Base-by-base conservation (phyloP, 2,888 invertebrate genomes). In the Morpho helenor region DNA sequence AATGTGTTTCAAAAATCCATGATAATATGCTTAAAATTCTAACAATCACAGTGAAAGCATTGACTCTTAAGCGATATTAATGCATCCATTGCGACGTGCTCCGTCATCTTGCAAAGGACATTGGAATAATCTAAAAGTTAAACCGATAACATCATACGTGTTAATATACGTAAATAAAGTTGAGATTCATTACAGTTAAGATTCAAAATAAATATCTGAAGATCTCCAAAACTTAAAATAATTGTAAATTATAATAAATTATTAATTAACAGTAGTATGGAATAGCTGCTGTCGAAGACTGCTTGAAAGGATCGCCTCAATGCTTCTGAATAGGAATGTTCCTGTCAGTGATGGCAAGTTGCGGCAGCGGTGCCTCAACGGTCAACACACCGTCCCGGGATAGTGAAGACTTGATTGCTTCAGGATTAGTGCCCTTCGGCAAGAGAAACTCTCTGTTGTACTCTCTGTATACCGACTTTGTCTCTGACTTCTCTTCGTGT, bases 371-470 rank as follows among this genome's bases (percentile, higher is more conserved):
- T 31, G 99, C 99, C 82, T 98, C 98, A 51, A 99, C 98, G 43
- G 98, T 98, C 63, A 99, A 92, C 41, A 99, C 97, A 48, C 99
- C 99, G 80, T 98, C 98, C 84, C 98, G 97, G 80, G 97, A 98
- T 79, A 99, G 92, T 49, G 98, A 98, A 41, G 98, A 98, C 84
- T 97, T 97, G 89, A 99, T 98, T 67, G 94, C 94, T 91, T 99
- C 99, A 0, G 98, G 98, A 87, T 98, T 97, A 61, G 98, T 98
- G 73, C 98, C 98, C 86, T 98, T 97, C 7, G 99, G 99, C 82
- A 99, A 91, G 82, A 98, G 92, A 92, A 99, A 99, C 91, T 98
- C 98, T 69, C 98, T 94, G 89, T 98, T 98, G 94, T 99, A 99
- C 88, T 99, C 99, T 89, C 98, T 94, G 93, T 98, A 99, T 64